A percentile compares a stretch with the other conserved stretches of the same genome.
phyloP scores from a whole-genome alignment of 2,888 invertebrate species.

The Torymus aiolomorphi region DNA sequence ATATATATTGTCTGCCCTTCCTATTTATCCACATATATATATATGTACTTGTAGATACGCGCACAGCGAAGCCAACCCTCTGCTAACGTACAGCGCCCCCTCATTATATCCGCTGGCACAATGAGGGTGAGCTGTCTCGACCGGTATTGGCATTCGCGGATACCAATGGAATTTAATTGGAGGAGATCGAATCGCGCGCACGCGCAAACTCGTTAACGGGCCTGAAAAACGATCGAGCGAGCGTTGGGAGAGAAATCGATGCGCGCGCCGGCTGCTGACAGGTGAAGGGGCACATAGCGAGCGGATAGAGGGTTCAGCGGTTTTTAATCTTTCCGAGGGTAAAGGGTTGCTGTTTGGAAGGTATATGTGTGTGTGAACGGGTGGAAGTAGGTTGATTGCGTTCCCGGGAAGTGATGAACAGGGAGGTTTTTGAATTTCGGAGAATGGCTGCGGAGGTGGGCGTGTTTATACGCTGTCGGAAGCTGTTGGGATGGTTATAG shows the following conservation, averaged over 20 bases:
- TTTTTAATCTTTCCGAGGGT: constrained; percentile 25
- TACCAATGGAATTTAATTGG: constrained; percentile 75
- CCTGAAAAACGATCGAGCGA: constrained; percentile 57
- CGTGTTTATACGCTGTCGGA: no score
- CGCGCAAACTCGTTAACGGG: constrained; percentile 38
- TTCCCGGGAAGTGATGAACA: no score
- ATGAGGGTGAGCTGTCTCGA: constrained; percentile 66
- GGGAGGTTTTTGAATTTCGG: no score
- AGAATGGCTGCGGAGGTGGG: no score
- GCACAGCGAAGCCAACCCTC: no score
- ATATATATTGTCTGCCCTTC: no score
- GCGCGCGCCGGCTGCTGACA: constrained; percentile 32
- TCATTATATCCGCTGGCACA: constrained; percentile 73
- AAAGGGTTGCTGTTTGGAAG: no score
- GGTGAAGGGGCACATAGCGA: constrained; percentile 19
- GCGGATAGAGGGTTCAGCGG: constrained; percentile 10
- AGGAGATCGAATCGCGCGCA: constrained; percentile 66
- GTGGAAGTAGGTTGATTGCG: no score
- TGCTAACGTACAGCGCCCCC: constrained; percentile 55
- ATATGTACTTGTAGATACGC: not conserved
- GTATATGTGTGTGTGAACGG: no score
- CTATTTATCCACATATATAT: not conserved
- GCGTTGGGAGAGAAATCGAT: constrained; percentile 25
- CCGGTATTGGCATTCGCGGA: constrained; percentile 73
- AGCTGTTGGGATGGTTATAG: no score